Conservation (phyloP, 1,140 invertebrate genomes). For the Ylistrum balloti region DNA sequence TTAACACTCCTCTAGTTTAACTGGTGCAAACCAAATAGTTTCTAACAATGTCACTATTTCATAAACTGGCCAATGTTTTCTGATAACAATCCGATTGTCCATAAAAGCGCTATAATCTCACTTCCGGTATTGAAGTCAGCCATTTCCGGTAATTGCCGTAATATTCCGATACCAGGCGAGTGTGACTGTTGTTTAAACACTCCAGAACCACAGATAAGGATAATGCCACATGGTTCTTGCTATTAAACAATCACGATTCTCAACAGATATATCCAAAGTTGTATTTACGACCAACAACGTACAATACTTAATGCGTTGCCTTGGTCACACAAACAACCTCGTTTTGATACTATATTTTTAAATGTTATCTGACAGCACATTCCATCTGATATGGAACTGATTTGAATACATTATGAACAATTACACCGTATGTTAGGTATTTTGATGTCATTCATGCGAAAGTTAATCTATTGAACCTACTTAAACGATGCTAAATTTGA, state of each 20-base stretch:
- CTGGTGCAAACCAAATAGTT: background rate
- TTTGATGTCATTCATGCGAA: background rate
- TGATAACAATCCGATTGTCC: background rate
- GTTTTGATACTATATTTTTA: background rate
- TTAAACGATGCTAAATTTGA: background rate
- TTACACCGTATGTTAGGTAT: background rate
- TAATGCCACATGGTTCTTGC: background rate
- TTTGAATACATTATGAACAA: conserved; percentile 7
- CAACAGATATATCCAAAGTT: background rate
- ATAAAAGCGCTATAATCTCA: conserved; percentile 4
- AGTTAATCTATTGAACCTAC: background rate
- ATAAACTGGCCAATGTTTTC: background rate
- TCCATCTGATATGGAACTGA: background rate
- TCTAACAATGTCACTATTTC: background rate
- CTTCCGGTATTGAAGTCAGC: conserved; percentile 24
- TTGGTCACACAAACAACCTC: background rate
- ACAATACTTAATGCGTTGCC: background rate
- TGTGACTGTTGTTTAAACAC: background rate
- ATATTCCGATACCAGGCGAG: background rate
- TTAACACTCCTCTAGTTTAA: background rate
- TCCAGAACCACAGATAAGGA: background rate
- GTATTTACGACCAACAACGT: background rate
- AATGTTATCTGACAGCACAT: background rate
- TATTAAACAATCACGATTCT: background rate
- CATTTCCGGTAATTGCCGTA: conserved; percentile 13